Percentiles rank a stretch among this genome's conserved stretches.
phyloP scores from a whole-genome alignment of 2,113 vertebrate genomes.

The Anseranas semipalmata region DNA sequence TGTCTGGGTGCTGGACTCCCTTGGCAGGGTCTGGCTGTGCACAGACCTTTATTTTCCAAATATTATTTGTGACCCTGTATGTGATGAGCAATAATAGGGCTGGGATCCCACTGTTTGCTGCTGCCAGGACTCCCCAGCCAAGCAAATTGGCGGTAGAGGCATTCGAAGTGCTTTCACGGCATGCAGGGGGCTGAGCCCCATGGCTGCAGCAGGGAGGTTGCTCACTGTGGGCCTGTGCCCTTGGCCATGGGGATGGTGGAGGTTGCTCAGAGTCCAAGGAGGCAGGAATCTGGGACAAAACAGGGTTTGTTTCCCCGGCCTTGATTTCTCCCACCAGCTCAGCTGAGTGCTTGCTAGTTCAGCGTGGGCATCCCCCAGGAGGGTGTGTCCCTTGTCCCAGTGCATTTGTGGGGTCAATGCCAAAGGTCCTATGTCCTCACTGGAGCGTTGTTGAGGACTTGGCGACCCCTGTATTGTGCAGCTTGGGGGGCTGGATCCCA shows the following conservation, averaged over 20 bases:
- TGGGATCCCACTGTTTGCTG: background rate
- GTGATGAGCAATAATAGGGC: background rate
- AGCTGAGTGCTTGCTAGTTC: background rate
- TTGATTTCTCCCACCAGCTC: background rate
- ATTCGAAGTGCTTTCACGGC: rapidly evolving
- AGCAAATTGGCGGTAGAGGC: background rate
- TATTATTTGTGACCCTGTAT: background rate
- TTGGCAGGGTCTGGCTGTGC: background rate
- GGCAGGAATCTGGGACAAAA: conserved; percentile 17
- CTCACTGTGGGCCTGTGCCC: background rate
- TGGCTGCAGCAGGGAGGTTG: background rate
- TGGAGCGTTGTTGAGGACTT: background rate
- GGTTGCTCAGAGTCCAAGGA: background rate
- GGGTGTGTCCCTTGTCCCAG: background rate
- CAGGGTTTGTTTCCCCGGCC: conserved; percentile 30
- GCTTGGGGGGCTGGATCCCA: background rate
- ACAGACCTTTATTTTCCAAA: background rate
- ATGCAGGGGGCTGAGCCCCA: background rate
- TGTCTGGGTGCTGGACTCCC: background rate
- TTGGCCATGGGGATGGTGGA: background rate
- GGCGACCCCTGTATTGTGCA: background rate
- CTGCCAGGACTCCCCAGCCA: background rate
- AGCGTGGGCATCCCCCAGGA: background rate
- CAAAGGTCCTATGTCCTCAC: background rate
- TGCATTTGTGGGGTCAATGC: background rate